These are phyloP conservation scores for Phaethon lepturus DNA, from an alignment of 2,113 vertebrate genomes.

Conservation along the genomic window DNA sequence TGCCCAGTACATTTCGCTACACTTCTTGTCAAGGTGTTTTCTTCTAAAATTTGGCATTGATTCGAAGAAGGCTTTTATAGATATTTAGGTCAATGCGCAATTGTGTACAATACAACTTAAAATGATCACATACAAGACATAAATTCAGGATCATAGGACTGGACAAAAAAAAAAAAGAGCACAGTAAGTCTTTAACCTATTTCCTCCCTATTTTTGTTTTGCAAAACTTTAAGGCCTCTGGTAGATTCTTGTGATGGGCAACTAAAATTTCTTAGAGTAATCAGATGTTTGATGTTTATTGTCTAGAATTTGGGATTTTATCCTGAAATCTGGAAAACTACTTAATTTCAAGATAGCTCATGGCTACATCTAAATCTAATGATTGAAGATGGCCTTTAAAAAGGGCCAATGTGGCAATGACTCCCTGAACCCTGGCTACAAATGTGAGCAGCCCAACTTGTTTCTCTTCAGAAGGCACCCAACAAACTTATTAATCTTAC, in stretches of 20 bases:
- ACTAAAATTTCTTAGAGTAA: background rate
- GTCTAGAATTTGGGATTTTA: background rate
- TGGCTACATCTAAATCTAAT: background rate
- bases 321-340: background rate
- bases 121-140: background rate
- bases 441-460: background rate
- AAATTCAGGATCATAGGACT: background rate
- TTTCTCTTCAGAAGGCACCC: background rate
- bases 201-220: background rate
- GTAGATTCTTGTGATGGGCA: background rate
- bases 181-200: background rate
- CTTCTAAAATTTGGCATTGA: background rate
- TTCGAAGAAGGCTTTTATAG: background rate
- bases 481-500: background rate
- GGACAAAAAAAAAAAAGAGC: background rate
- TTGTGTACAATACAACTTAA: background rate
- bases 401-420: background rate
- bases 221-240: background rate
- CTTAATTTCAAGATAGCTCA: background rate
- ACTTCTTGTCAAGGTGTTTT: background rate
- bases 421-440: background rate
- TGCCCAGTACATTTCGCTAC: background rate
- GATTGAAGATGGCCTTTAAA: background rate
- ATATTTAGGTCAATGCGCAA: background rate
- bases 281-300: background rate